phyloP scores from a whole-genome alignment of 2,888 invertebrate species.

The Oligia strigilis region DNA sequence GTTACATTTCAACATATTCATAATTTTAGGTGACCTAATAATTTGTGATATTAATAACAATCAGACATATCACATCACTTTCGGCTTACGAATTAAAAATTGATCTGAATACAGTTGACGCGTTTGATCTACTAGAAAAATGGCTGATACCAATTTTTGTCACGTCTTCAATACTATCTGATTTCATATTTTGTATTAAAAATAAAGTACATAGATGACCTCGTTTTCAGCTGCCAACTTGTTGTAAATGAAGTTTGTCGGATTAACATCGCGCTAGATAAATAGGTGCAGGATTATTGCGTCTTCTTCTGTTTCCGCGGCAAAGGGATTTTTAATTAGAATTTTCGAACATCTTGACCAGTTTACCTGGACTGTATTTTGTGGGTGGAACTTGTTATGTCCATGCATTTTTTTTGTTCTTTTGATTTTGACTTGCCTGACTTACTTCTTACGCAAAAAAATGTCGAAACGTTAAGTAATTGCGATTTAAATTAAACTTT shows the following conservation, averaged over 20 bases:
- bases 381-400: slow-evolving; percentile 16
- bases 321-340: slow-evolving; percentile 45
- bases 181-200: slow-evolving; percentile 69
- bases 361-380: slow-evolving; percentile 7
- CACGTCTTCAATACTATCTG: slow-evolving; percentile 66
- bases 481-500: slow-evolving; percentile 44
- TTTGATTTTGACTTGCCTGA: slow-evolving; percentile 21
- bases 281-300: slow-evolving; percentile 63
- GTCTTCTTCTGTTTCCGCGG: slow-evolving; percentile 47
- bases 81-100: slow-evolving; percentile 51
- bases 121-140: slow-evolving; percentile 65
- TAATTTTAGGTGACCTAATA: slow-evolving; percentile 55
- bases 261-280: slow-evolving; percentile 65
- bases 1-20: slow-evolving; percentile 45
- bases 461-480: slow-evolving; percentile 12
- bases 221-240: slow-evolving; percentile 68
- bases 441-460: slow-evolving; percentile 29
- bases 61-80: slow-evolving; percentile 44
- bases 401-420: slow-evolving; percentile 45
- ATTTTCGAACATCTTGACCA: slow-evolving; percentile 23
- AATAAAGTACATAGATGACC: slow-evolving; percentile 69
- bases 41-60: slow-evolving; percentile 53
- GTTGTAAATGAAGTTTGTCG: slow-evolving; percentile 66
- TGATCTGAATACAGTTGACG: slow-evolving; percentile 52
- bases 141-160: slow-evolving; percentile 63